Base-by-base conservation (phyloP, 2,113 vertebrate species). In the Phodopus roborovskii region DNA sequence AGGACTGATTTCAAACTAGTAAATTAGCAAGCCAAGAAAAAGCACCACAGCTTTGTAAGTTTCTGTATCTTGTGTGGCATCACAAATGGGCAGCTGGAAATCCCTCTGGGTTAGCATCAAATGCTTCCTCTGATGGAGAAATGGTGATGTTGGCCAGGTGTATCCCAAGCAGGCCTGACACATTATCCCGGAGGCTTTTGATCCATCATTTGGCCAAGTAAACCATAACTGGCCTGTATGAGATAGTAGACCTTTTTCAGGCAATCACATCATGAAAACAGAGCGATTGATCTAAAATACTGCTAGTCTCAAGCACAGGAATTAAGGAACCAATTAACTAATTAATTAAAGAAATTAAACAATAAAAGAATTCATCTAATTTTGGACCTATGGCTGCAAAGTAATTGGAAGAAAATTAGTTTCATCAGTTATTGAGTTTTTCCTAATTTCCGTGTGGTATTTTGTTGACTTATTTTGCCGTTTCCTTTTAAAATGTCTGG, bases 1-100 rank as follows among this genome's bases (percentile, higher is more conserved):
- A 64, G 79, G 39, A n/a, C 53, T 92, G 94, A 75, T 66, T 58
- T 84, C 66, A 81, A 48, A 11, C 24, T 33, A 39, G 56, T 83
- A 94, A 95, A 45, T 45, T 48, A 96, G 60, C 30, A 90, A 96
- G 33, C 86, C 93, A 92, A 53, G 73, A 92, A 93, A 92, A 95
- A 50, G 73, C 85, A 26, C 11, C 66, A 73, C 89, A 79, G 92
- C 95, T 74, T 64, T 64, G 81, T 36, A 71, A 87, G 62, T 83
- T 77, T 42, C 66, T 70, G 39, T 90, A 45, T 85, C 86, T 93
- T 88, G n/a, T 16, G 30, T 68, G 83, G 42, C 87, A 83, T 68
- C 39, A 58, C 24, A n/a, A 88, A 26, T 28, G 60, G 86, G 92
- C 56, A 97, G 39, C 66, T 13, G 7, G n/a, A 42, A 68, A 79